A percentile compares a stretch with the other conserved stretches of the same genome.
Evolutionary conservation across 1,140 invertebrate species (phyloP).

Genomic region (Drosophila punjabiensis): DNA sequence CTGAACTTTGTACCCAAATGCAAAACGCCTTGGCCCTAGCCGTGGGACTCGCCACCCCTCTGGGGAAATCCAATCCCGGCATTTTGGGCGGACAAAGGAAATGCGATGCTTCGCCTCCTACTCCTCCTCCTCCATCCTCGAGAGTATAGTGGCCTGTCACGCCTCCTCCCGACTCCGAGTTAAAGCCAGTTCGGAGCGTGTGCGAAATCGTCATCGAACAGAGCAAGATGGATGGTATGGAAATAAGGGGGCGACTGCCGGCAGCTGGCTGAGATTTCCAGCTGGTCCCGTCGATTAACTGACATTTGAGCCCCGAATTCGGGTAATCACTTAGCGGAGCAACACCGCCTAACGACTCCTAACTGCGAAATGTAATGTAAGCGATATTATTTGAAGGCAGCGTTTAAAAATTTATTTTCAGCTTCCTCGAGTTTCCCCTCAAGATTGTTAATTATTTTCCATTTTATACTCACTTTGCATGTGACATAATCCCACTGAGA

Average conservation of each 20-base stretch:
- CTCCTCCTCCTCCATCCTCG: background rate
- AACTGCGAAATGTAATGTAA: background rate
- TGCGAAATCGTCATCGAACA: conserved; percentile 23
- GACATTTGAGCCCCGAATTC: conserved; percentile 40
- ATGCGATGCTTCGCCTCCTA: conserved; percentile 17
- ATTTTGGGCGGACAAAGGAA: conserved; percentile 31
- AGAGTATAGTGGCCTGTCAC: background rate
- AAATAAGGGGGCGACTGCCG: conserved; percentile 9
- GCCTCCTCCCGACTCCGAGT: conserved; percentile 1
- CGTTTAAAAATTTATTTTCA: background rate
- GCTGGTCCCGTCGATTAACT: conserved; percentile 38
- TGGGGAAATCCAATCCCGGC: conserved; percentile 27
- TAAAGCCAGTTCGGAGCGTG: conserved; percentile 6
- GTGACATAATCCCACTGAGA: conserved; percentile 97
- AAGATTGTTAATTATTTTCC: background rate
- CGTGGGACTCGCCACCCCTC: conserved; percentile 15
- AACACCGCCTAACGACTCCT: background rate
- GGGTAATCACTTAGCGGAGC: conserved; percentile 25
- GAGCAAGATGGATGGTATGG: conserved; percentile 36
- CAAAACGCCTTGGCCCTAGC: conserved; percentile 40
- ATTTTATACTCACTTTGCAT: conserved; percentile 94
- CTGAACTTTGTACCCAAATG: conserved; percentile 59
- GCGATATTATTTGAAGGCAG: conserved; percentile 6
- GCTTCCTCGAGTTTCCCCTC: background rate
- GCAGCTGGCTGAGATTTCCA: conserved; percentile 19